Percentiles rank a stretch among this genome's conserved stretches.
phyloP scores from a whole-genome alignment of 1,140 invertebrate genomes.

The Andrena cerasifolii region DNA sequence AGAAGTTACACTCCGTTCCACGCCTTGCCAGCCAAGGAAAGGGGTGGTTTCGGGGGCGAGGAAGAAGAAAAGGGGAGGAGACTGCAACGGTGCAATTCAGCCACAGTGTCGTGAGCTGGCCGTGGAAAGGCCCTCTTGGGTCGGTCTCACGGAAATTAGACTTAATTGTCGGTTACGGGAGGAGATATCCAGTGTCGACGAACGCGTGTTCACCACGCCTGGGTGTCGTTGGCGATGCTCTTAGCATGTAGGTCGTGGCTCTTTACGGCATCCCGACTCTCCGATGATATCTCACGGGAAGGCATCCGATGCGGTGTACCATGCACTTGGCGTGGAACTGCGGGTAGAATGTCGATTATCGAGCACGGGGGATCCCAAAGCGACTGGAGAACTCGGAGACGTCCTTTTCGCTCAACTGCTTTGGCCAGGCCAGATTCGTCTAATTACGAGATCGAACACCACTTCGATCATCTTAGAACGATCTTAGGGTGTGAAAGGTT shows the following conservation, averaged over 20 bases:
- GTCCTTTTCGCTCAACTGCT: too few species aligned
- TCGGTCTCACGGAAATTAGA: slow-evolving; percentile 50
- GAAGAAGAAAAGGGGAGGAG: not conserved
- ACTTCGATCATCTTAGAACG: too few species aligned
- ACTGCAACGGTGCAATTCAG: slow-evolving; percentile 9
- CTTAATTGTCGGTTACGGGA: slow-evolving; percentile 49
- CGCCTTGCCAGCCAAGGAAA: slow-evolving; percentile 1
- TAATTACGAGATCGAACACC: too few species aligned
- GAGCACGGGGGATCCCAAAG: not conserved
- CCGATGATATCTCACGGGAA: not conserved
- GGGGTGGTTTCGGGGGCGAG: not conserved
- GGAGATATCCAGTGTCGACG: slow-evolving; percentile 29
- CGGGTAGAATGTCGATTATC: not conserved
- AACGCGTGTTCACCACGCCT: slow-evolving; percentile 24
- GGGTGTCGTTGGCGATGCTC: not conserved
- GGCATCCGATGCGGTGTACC: not conserved
- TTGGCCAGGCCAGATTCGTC: too few species aligned
- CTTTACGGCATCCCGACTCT: not conserved
- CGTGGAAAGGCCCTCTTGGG: not conserved
- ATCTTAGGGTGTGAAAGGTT: too few species aligned
- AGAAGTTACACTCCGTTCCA: slow-evolving; percentile 67
- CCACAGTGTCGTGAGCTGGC: slow-evolving; percentile 7
- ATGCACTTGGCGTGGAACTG: not conserved
- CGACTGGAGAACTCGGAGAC: not conserved
- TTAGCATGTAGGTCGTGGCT: slow-evolving; percentile 9